Evolutionary conservation across 1,140 invertebrate species (phyloP).

Genomic region (Drosophila pruinosa): DNA sequence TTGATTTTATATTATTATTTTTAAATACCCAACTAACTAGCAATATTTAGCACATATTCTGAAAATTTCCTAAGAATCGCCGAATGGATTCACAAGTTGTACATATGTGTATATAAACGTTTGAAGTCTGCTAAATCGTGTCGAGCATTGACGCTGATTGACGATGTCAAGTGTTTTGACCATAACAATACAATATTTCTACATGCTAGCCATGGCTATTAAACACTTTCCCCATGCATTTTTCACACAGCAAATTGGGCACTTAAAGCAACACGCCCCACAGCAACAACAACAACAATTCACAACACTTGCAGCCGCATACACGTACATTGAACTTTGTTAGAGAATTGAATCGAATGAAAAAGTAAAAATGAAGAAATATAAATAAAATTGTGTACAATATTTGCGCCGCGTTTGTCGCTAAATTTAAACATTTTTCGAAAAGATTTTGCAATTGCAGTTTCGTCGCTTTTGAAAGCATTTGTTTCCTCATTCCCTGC

Average conservation of each 20-base stretch:
- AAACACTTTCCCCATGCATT: conserved; percentile 72
- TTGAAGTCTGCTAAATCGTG: conserved; percentile 11
- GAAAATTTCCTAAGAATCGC: not conserved
- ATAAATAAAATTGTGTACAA: conserved; percentile 26
- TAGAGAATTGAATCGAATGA: not conserved
- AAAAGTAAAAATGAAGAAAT: conserved; percentile 18
- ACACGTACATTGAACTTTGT: conserved; percentile 74
- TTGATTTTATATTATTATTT: not conserved
- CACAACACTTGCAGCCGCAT: conserved; percentile 24
- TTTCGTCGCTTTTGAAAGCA: conserved; percentile 44
- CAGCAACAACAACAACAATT: conserved; percentile 35
- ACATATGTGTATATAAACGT: not conserved
- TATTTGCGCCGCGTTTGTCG: conserved; percentile 50
- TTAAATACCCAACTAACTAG: not conserved
- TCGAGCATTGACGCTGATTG: conserved; percentile 53
- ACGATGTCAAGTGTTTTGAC: conserved; percentile 73
- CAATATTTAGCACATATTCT: not conserved
- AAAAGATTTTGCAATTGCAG: conserved; percentile 44
- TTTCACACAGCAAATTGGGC: conserved; percentile 60
- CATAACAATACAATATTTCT: not conserved
- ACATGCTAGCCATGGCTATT: conserved; percentile 20
- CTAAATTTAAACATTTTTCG: conserved; percentile 67
- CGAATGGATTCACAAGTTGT: not conserved
- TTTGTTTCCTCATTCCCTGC: conserved; percentile 72
- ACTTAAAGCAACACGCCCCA: conserved; percentile 63